Base-by-base conservation (phyloP, 2,113 vertebrate species). In the Boleophthalmus pectinirostris region DNA sequence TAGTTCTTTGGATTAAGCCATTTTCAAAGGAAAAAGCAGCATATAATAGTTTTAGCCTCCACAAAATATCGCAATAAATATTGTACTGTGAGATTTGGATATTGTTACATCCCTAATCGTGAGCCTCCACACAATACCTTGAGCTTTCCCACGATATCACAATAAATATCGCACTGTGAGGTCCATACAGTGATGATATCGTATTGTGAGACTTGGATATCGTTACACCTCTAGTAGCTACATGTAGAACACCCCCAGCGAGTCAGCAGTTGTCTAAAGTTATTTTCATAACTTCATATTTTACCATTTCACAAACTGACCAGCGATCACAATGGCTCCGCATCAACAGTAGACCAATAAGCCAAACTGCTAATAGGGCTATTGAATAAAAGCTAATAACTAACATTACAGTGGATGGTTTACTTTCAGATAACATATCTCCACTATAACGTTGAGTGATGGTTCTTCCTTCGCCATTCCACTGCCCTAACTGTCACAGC, bases 401-500 rank as follows among this genome's bases (percentile, higher is more conserved):
- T 43, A 64, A 33, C 61, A 64, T 64, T 64, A 38, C 33, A 9
- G 33, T 21, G 61, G 33, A 38, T 18, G 33, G n/a, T 66, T 66
- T 66, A 66, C 45, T 66, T 66, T 66, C 43, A 23, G 65, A 66
- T 66, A 47, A 46, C 38, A 45, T 47, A 47, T 47, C 45, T 66
- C 38, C 21, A 71, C 6, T 25, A 24, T 47, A 47, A 43, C 16
- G 6, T 47, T 47, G 29, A 57, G 45, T 60, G 25, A 51, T 57
- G 53, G 49, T n/a, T 33, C 53, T 73, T 66, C 1, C 66, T 13
- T 43, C 8, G 3, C 57, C 61, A 64, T 54, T 67, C 18, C 14
- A 10, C 20, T 54, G 25, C 53, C 20, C 20, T 68, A 49, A 18
- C 61, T 64, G 61, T 67, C 46, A 24, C 5, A 58, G 0, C 2